Percentiles rank a stretch among this genome's conserved stretches.
These are phyloP conservation scores for Clarias gariepinus DNA, from an alignment of 2,113 vertebrate genomes.

Conservation along the genomic window DNA sequence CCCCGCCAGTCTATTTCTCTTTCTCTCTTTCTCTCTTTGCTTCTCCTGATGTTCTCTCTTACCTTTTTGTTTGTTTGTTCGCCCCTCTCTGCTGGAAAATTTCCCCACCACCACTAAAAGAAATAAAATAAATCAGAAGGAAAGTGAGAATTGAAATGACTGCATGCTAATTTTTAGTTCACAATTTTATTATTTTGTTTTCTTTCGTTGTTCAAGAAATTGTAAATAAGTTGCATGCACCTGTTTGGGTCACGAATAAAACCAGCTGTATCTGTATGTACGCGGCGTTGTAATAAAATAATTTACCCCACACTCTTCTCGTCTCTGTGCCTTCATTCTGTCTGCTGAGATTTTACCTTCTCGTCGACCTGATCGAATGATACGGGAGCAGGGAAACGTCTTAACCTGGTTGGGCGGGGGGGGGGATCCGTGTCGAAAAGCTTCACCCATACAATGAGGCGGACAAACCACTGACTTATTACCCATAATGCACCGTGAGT, in stretches of 20 bases:
- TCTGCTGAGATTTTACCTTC: background rate
- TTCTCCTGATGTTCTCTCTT: background rate
- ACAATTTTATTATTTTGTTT: slow-evolving; percentile 9
- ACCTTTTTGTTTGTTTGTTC: too few relatives aligned
- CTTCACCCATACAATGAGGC: background rate
- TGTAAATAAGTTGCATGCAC: slow-evolving; percentile 40
- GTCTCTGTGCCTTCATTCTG: slow-evolving; percentile 18
- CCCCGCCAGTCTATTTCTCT: background rate
- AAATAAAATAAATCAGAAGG: background rate
- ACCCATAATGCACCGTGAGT: background rate
- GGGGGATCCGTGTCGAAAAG: background rate
- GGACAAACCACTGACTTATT: too few relatives aligned
- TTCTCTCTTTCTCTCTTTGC: background rate
- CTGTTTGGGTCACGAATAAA: background rate
- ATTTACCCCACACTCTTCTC: slow-evolving; percentile 47
- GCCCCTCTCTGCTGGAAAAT: background rate
- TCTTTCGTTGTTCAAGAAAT: background rate
- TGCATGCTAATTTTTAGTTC: slow-evolving; percentile 23
- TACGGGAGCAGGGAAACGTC: background rate
- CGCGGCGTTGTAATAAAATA: slow-evolving; percentile 68
- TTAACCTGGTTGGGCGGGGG: background rate
- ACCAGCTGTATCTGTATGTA: slow-evolving; percentile 35
- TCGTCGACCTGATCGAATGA: background rate
- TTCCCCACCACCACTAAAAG: slow-evolving; percentile 3
- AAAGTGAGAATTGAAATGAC: background rate